Conservation (phyloP, 1,140 invertebrate species). For the Lasaia peninsularis region DNA sequence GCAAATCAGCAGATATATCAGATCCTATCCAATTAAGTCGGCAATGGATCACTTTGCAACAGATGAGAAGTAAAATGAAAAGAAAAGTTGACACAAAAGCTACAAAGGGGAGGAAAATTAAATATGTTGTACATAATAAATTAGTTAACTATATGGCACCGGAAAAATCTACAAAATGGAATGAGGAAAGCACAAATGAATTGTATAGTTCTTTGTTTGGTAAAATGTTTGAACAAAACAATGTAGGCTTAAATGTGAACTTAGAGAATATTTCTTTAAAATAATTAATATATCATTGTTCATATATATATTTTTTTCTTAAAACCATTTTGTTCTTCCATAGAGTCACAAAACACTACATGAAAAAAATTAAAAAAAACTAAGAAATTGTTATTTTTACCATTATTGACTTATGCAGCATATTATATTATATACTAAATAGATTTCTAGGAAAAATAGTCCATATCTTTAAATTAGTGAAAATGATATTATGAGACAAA, state of each 20-base stretch:
- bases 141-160: slow-evolving; percentile 97
- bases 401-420: too few species aligned
- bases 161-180: slow-evolving; percentile 82
- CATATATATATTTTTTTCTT: not conserved
- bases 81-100: slow-evolving; percentile 93
- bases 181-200: slow-evolving; percentile 88
- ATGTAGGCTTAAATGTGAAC: slow-evolving; percentile 56
- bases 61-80: slow-evolving; percentile 92
- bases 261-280: slow-evolving; percentile 50
- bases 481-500: too few species aligned
- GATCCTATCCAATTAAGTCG: slow-evolving; percentile 89
- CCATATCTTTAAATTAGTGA: too few species aligned
- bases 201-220: slow-evolving; percentile 91
- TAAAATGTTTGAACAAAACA: slow-evolving; percentile 77
- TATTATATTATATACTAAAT: too few species aligned
- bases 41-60: slow-evolving; percentile 94
- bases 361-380: too few species aligned
- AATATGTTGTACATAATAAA: slow-evolving; percentile 94
- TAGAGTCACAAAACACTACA: too few species aligned
- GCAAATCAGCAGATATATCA: slow-evolving; percentile 88
- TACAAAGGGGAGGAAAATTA: slow-evolving; percentile 93
- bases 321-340: not conserved
- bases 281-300: slow-evolving; percentile 31
- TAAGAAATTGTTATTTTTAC: too few species aligned
- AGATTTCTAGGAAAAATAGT: too few species aligned